Base-by-base conservation (phyloP, 2,888 invertebrate species). In the Eristalis intricaria region DNA sequence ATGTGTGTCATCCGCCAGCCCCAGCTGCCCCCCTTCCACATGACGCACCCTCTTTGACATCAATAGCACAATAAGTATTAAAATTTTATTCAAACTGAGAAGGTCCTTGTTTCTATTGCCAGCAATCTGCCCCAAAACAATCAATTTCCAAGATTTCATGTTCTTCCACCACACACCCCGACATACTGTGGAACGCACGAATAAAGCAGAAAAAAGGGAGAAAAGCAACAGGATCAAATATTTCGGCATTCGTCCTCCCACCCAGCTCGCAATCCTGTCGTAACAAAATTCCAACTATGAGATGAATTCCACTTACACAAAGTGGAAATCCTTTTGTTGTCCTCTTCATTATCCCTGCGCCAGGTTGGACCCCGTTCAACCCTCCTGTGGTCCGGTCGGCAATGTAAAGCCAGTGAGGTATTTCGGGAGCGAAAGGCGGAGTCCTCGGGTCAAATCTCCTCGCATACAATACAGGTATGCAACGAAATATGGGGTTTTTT, bases 161-260 rank as follows among this genome's bases (percentile, higher is more conserved):
- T 35, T 40, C 63, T 38, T 19, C 15, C 23, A 8, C 15, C 29
- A 29, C 29, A 63, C 32, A 63, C 19, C 8, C 50, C 50, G 1
- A 7, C 19, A 50, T n/a, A 19, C 7, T 1, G 8, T 8, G 43
- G 13, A n/a, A n/a, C 4, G n/a, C 15, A 43, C n/a, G 19, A 29
- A 63, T 1, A 10, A 19, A 0, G 29, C 29, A 61, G 3, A n/a
- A 26, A 29, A 26, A 61, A 11, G 50, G 26, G 13, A 65, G 35
- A 70, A 70, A 56, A 75, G 66, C 61, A 77, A 69, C 68, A 77
- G 68, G 69, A 69, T 77, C 69, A 77, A 77, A 77, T 40, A 66
- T 40, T 68, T 68, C 60, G 40, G 43, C 56, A 50, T 50, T 43
- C 63, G 61, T 61, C 40, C 65, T 8, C 7, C 26, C 64, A 35